Conservation (phyloP, 2,113 vertebrate species). For the Corydoras maculifer region DNA sequence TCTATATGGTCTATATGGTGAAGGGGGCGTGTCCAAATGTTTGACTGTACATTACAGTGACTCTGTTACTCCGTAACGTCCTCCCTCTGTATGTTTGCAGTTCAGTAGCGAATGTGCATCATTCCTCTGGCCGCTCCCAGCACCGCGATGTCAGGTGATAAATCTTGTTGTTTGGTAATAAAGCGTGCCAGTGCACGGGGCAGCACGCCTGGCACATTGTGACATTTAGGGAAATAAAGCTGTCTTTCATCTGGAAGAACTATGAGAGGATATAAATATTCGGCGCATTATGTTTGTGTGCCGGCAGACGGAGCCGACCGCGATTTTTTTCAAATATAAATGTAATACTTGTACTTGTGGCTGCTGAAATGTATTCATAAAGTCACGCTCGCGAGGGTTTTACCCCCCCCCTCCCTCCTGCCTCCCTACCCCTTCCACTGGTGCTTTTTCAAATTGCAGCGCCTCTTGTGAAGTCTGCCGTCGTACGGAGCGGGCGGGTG, state of each 20-base stretch:
- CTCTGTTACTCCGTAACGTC: too few species aligned
- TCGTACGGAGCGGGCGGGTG: background rate
- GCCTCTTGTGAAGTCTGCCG: background rate
- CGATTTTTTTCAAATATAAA: background rate
- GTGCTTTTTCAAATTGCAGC: background rate
- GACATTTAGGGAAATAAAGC: conserved; percentile 62
- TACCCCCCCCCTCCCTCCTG: background rate
- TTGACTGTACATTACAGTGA: background rate
- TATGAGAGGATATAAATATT: background rate
- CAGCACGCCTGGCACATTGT: conserved; percentile 47
- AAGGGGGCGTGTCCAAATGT: background rate
- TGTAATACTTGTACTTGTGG: background rate
- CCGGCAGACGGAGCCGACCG: background rate
- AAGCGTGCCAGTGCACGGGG: conserved; percentile 54
- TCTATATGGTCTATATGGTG: background rate
- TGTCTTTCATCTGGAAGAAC: conserved; percentile 51
- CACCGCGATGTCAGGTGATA: conserved; percentile 58
- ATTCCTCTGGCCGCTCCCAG: conserved; percentile 33
- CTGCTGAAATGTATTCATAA: background rate
- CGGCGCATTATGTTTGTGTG: background rate
- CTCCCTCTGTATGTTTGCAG: background rate
- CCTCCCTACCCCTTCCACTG: background rate
- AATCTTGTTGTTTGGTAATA: conserved; percentile 62
- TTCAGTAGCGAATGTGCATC: conserved; percentile 20
- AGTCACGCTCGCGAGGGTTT: background rate